Percentiles rank a stretch among this genome's conserved stretches.
Conservation (phyloP, 2,113 vertebrate genomes). For the Phaetusa simplex region DNA sequence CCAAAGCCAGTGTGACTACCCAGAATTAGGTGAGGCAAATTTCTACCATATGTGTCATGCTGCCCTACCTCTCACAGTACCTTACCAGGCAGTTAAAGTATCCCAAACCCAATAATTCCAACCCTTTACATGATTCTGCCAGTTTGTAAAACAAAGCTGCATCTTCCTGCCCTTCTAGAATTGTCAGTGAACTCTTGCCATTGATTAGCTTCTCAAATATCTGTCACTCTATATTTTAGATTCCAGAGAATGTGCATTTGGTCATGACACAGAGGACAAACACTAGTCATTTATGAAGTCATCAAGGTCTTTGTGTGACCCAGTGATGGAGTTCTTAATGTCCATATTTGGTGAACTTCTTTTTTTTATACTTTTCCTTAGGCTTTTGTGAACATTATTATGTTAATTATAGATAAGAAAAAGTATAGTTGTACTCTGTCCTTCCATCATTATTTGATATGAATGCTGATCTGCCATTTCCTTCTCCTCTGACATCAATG, state of each 20-base stretch:
- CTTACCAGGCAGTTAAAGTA: neutral
- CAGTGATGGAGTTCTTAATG: neutral
- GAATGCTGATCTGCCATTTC: neutral
- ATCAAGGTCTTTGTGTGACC: neutral
- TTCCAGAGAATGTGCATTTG: neutral
- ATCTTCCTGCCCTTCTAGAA: neutral
- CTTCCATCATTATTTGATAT: neutral
- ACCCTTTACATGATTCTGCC: neutral
- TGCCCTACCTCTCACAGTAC: neutral
- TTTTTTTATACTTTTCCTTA: neutral
- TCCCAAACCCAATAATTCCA: neutral
- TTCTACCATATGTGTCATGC: neutral
- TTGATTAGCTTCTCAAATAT: neutral
- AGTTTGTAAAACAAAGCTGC: neutral
- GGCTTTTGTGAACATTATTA: neutral
- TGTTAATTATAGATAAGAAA: neutral
- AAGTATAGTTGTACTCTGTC: neutral
- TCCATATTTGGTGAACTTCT: neutral
- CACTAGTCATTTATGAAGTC: neutral
- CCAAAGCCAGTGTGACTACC: neutral
- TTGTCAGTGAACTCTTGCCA: neutral
- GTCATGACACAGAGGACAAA: neutral
- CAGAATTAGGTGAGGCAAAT: neutral
- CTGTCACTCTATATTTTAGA: neutral
- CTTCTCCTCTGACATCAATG: neutral